These are phyloP conservation scores for Mesoclemmys tuberculata DNA, from an alignment of 2,113 vertebrate genomes.

Conservation along the genomic window DNA sequence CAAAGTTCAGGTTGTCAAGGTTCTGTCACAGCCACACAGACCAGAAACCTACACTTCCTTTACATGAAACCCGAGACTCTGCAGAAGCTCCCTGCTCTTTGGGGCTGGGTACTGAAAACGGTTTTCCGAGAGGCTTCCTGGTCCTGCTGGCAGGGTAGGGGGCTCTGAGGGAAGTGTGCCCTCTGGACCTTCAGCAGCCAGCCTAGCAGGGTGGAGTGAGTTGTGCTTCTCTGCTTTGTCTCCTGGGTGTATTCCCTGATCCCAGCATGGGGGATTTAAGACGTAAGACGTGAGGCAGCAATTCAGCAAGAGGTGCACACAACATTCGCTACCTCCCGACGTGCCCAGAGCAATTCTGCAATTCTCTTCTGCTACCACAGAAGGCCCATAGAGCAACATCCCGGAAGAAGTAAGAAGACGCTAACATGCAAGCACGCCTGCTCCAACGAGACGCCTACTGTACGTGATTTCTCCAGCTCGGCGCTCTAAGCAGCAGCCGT, in stretches of 20 bases:
- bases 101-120: neutral
- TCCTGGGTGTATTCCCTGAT: neutral
- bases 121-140: neutral
- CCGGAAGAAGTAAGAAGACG: neutral
- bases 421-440: neutral
- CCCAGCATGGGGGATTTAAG: neutral
- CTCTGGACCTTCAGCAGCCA: too few relatives aligned
- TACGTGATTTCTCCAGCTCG: neutral
- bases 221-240: neutral
- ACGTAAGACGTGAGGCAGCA: neutral
- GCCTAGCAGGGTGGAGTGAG: too few relatives aligned
- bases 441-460: neutral
- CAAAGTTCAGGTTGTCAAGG: neutral
- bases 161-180: neutral
- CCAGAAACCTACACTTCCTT: neutral
- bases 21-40: neutral
- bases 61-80: neutral
- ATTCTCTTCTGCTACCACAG: neutral
- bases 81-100: neutral
- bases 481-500: neutral
- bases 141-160: neutral
- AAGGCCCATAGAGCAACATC: neutral
- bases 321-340: neutral
- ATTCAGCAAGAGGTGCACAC: neutral
- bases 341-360: neutral